Percentiles rank a stretch among this genome's conserved stretches.
Evolutionary conservation across 2,888 invertebrate genomes (phyloP).

Genomic region (Urechis unicinctus): DNA sequence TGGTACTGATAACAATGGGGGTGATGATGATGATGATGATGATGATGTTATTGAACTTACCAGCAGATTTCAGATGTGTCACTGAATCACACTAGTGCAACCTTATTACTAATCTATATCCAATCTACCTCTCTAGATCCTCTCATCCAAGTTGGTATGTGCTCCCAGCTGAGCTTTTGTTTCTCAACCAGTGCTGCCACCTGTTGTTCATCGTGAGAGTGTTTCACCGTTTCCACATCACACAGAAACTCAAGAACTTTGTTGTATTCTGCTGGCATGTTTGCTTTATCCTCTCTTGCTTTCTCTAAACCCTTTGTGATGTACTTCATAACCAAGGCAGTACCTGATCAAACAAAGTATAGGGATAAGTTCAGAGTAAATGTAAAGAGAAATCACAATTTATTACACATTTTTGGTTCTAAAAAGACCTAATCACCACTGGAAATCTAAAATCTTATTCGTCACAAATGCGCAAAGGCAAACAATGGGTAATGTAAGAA

Average conservation of each 20-base stretch:
- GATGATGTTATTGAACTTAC: too few relatives aligned
- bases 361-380: neutral
- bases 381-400: neutral
- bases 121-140: constrained; percentile 62
- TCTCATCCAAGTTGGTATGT: constrained; percentile 63
- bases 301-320: constrained; percentile 31
- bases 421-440: too few relatives aligned
- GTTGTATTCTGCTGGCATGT: constrained; percentile 20
- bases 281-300: constrained; percentile 28
- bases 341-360: constrained; percentile 26
- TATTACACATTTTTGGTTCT: too few relatives aligned
- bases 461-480: too few relatives aligned
- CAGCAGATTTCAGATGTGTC: too few relatives aligned
- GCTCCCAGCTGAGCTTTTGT: constrained; percentile 60
- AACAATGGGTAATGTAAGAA: too few relatives aligned
- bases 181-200: constrained; percentile 38
- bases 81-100: too few relatives aligned
- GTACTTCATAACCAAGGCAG: constrained; percentile 35
- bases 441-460: too few relatives aligned
- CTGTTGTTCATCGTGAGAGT: constrained; percentile 30
- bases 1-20: too few relatives aligned
- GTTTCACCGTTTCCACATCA: constrained; percentile 36
- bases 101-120: too few relatives aligned
- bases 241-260: constrained; percentile 34
- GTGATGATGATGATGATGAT: too few relatives aligned